phyloP scores from a whole-genome alignment of 2,113 vertebrate genomes.

The Holacanthus passer region DNA sequence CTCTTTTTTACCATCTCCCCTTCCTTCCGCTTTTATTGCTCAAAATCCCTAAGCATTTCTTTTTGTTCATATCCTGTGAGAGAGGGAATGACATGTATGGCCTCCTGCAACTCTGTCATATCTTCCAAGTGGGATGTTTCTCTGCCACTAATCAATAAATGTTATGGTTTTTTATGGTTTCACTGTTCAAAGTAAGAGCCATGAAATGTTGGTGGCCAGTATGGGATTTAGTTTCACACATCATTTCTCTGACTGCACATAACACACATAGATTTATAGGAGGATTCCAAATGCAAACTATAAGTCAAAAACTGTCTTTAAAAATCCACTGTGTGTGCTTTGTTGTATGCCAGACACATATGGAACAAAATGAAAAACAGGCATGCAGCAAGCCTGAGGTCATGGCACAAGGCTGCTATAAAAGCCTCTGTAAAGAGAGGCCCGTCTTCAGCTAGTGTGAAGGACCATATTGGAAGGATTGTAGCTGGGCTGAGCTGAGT shows the following conservation, averaged over 20 bases:
- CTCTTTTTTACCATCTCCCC: not conserved
- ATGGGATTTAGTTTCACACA: conserved; percentile 1
- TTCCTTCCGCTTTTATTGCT: not conserved
- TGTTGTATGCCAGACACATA: not conserved
- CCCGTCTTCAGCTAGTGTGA: conserved; percentile 1
- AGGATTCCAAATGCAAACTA: not conserved
- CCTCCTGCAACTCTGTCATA: not conserved
- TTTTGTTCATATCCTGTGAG: not conserved
- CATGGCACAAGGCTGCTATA: not conserved
- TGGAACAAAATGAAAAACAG: not conserved
- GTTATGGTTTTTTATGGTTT: not conserved
- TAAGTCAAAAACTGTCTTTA: not conserved
- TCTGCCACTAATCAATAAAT: not conserved
- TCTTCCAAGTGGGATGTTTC: not conserved
- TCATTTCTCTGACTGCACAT: not conserved
- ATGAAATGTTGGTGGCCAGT: not conserved
- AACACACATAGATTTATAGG: not conserved
- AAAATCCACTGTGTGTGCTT: not conserved
- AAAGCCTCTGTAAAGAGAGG: conserved; percentile 6
- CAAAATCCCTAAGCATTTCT: not conserved
- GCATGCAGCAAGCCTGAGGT: conserved; percentile 2
- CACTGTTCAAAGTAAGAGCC: not conserved
- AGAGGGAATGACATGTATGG: not conserved
- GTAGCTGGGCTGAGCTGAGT: not conserved
- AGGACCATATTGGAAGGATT: conserved; percentile 13